Percentiles rank a stretch among this genome's conserved stretches.
Evolutionary conservation across 2,797 vertebrate genomes (phyloP).

Genomic region (Pseudomugil tenellus): DNA sequence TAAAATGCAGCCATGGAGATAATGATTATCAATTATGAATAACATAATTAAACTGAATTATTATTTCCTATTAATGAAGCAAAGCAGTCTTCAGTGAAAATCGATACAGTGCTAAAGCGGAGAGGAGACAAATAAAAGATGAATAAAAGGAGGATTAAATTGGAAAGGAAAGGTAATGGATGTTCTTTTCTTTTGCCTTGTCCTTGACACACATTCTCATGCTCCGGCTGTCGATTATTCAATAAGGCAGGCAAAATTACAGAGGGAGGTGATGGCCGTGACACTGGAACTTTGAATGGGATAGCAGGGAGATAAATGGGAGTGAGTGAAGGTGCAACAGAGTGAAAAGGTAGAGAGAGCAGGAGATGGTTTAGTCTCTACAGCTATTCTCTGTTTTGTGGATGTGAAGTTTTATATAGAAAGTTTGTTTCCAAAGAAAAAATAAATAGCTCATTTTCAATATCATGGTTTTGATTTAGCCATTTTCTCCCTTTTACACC

Average conservation of each 20-base stretch:
- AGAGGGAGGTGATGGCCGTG: slow-evolving; percentile 48
- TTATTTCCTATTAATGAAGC: slow-evolving; percentile 63
- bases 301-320: slow-evolving; percentile 42
- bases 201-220: slow-evolving; percentile 74
- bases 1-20: slow-evolving; percentile 49
- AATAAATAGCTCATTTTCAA: neutral
- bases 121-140: slow-evolving; percentile 54
- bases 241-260: slow-evolving; percentile 63
- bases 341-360: slow-evolving; percentile 18
- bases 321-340: slow-evolving; percentile 24
- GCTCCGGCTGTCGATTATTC: slow-evolving; percentile 63
- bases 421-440: slow-evolving; percentile 3
- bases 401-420: neutral
- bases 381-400: slow-evolving; percentile 5
- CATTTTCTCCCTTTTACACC: neutral
- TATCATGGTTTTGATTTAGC: neutral
- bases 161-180: slow-evolving; percentile 57
- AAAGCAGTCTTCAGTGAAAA: slow-evolving; percentile 58
- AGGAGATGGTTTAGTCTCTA: slow-evolving; percentile 18
- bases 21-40: slow-evolving; percentile 71
- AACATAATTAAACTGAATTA: slow-evolving; percentile 68
- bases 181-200: slow-evolving; percentile 31
- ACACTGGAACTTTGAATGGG: slow-evolving; percentile 58
- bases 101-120: slow-evolving; percentile 53
- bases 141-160: slow-evolving; percentile 39